Evolutionary conservation across 37 sponge, comb jelly and placozoan species (phyloP), one percentile per base, ranked within the genome.

Genomic region (Amphimedon queenslandica): DNA sequence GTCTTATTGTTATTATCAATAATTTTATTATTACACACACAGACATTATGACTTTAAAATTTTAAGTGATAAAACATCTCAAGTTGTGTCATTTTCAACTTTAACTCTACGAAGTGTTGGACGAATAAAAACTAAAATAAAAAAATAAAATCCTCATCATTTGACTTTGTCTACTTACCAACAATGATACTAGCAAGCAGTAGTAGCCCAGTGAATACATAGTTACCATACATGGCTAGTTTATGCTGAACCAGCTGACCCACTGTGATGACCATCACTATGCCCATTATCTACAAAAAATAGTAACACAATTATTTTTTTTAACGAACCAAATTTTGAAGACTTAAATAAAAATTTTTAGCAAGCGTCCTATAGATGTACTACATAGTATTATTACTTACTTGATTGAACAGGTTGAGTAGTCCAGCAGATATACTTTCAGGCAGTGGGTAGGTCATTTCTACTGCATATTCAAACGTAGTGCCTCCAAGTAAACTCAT

Each of bases 91-190:
- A n/a, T n/a, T n/a, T n/a, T 82, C 82, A 47, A 82, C 29, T 34
- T 73, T 47, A 36, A 55, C 68, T 65, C 82, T 66, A 33, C 61
- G 65, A 27, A 82, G 69, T 32, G 73, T 38, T 18, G 82, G 82
- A 40, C 75, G 51, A 34, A 73, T 39, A 37, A 82, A 66, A 8
- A 82, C 75, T 74, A 66, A 33, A 65, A 32, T n/a, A 25, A 60
- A 6, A 5, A 60, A 13, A 25, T n/a, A 11, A n/a, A 60, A 11
- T 25, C 5, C 5, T 25, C 21, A 60, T 6, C 28, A 60, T 18
- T 47, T 60, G 28, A 6, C 5, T 60, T 6, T n/a, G 21, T 60
- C 23, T 60, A 60, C 61, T 60, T n/a, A 60, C 61, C 28, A 13
- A 60, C 21, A n/a, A 60, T 5, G 5, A 60, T 60, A 25, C 27